Evolutionary conservation across 1,140 invertebrate genomes (phyloP), one percentile per base, ranked within the genome.

Genomic region (Archivesica marissinica): DNA sequence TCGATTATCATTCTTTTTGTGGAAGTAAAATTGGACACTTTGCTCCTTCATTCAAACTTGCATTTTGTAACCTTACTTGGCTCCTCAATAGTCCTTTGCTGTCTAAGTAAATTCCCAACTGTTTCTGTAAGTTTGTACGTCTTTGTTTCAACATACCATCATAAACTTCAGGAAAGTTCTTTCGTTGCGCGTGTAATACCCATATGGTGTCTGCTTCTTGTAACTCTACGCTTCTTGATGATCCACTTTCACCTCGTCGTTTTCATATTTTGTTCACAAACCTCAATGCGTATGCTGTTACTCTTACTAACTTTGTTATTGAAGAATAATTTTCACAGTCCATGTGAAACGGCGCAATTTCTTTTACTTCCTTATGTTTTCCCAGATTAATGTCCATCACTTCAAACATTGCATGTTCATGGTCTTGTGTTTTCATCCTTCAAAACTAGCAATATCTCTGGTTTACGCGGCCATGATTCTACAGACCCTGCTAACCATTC

Each of bases 101-200:
- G n/a, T 56, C 74, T 6, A 77, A 39, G 50, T 38, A 77, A 20
- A 77, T 2, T 25, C 50, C 74, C 11, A 77, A 33, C 30, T 77
- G 54, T 38, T 20, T 77, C 2, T 2, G 7, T 56, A 77, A 33
- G 13, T 56, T 56, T 11, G 1, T 77, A 6, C 30, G 47, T 25
- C 15, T 77, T 33, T 13, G 17, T 3, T 59, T 56, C 25, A 25
- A 7, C 4, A 77, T 77, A 6, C 17, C 33, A 4, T 13, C 6
- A 6, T 3, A 3, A 1, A 77, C 47, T n/a, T 77, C 74, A 11
- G 15, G 0, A 39, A 56, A 77, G 23, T 54, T 17, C 33, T 35
- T 56, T 35, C 52, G 35, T 23, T 77, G 74, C 3, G 20, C 2
- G 2, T 7, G 20, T 33, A 20, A 23, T 13, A 54, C 28, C 50